phyloP scores from a whole-genome alignment of 1,140 invertebrate genomes.

The Brachionus asplanchnoidis region DNA sequence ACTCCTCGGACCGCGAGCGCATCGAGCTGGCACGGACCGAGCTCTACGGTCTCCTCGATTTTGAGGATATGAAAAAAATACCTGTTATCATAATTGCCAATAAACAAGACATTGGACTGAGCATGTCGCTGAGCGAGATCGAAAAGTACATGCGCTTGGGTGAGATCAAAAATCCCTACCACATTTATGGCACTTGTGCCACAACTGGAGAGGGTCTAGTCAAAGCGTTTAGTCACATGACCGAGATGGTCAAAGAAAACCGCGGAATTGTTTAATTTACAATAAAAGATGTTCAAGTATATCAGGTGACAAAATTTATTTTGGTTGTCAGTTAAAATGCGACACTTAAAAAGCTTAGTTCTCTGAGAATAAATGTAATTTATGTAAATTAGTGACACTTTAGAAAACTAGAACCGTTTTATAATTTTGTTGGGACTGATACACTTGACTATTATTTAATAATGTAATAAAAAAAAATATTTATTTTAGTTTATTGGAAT shows the following conservation, averaged over 20 bases:
- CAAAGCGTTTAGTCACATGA: conserved; percentile 97
- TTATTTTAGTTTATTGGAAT: not conserved
- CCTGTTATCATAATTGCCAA: conserved; percentile 54
- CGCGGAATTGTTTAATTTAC: conserved; percentile 15
- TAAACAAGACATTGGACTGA: conserved; percentile 49
- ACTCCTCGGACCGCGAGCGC: conserved; percentile 31
- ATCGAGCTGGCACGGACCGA: not conserved
- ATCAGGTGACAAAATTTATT: not conserved
- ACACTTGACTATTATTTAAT: not conserved
- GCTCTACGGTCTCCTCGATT: conserved; percentile 2
- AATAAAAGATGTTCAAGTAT: not conserved
- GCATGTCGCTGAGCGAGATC: not conserved
- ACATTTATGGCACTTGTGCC: conserved; percentile 89
- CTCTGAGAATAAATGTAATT: not conserved
- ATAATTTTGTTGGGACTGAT: not conserved
- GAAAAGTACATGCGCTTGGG: conserved; percentile 16
- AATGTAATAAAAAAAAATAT: not conserved
- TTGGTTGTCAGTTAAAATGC: not conserved
- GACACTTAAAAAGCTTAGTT: not conserved
- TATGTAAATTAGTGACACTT: not conserved
- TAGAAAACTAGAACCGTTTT: not conserved
- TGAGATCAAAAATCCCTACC: conserved; percentile 71
- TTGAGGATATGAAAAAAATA: conserved; percentile 45
- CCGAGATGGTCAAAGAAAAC: conserved; percentile 39
- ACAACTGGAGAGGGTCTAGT: conserved; percentile 95